Evolutionary conservation across 1,140 invertebrate species (phyloP).

Genomic region (Nasonia longicornis): DNA sequence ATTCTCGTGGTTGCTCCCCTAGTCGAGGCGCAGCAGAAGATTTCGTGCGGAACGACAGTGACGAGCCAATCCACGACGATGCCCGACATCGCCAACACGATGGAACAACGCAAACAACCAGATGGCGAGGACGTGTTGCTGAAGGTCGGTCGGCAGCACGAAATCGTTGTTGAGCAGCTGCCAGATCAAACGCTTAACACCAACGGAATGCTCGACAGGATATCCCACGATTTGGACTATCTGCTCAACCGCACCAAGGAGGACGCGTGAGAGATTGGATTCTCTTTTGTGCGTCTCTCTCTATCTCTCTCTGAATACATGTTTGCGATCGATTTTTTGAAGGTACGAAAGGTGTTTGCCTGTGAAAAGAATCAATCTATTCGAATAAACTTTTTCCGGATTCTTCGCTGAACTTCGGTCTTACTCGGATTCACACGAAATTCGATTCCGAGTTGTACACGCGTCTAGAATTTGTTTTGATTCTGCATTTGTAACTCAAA

Average conservation of each 20-base stretch:
- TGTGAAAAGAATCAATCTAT: no score
- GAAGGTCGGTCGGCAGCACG: slow-evolving; percentile 49
- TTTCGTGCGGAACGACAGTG: slow-evolving; percentile 1
- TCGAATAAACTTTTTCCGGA: no score
- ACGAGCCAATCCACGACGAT: background rate
- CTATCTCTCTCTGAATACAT: background rate
- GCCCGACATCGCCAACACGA: slow-evolving; percentile 66
- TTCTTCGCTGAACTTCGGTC: no score
- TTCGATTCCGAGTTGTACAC: background rate
- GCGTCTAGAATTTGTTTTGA: background rate
- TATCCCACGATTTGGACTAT: slow-evolving; percentile 81
- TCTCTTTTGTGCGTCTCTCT: background rate
- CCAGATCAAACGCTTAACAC: slow-evolving; percentile 47
- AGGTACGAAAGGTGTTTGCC: no score
- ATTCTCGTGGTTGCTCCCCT: slow-evolving; percentile 49
- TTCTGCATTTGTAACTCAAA: no score
- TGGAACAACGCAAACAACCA: slow-evolving; percentile 61
- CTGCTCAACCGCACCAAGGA: slow-evolving; percentile 74
- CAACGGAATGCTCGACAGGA: slow-evolving; percentile 77
- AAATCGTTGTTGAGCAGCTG: background rate
- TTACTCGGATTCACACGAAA: background rate
- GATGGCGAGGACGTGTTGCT: slow-evolving; percentile 65
- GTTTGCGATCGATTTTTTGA: background rate
- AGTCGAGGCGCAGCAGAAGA: background rate
- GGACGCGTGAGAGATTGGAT: background rate